Conservation (phyloP, 2,797 vertebrate genomes). For the Tangara arthus region DNA sequence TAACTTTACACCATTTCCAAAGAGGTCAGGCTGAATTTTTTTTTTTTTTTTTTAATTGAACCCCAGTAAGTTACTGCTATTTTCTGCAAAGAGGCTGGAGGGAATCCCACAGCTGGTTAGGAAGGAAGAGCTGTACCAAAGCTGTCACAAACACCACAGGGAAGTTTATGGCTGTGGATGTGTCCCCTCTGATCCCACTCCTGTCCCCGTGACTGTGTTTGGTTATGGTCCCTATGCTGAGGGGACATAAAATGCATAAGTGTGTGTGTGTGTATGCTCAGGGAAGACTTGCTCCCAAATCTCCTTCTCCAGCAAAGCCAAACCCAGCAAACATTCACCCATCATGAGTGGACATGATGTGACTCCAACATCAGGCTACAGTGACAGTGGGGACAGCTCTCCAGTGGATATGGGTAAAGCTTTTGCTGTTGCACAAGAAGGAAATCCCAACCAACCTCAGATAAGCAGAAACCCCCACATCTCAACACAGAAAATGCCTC, state of each 20-base stretch:
- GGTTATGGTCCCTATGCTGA: neutral
- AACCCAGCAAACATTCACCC: neutral
- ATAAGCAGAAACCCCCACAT: neutral
- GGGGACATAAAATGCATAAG: neutral
- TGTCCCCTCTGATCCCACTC: neutral
- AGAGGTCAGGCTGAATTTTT: neutral
- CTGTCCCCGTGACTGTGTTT: neutral
- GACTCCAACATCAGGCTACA: neutral
- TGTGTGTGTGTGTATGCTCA: neutral
- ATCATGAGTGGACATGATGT: neutral
- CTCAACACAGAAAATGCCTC: neutral
- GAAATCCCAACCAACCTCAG: neutral
- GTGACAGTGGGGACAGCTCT: neutral
- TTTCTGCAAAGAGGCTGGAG: neutral
- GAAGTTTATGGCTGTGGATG: neutral
- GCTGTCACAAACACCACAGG: neutral
- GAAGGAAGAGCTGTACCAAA: neutral
- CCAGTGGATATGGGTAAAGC: neutral
- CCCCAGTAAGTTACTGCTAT: neutral
- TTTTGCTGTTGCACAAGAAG: neutral
- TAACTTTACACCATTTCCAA: neutral
- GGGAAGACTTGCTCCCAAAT: neutral
- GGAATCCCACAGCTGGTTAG: fast-evolving
- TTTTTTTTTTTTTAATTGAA: neutral
- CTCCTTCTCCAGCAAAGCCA: neutral